These are phyloP conservation scores for Paragorgia papillata DNA, from an alignment of 92 coral and sea anemone genomes.

Conservation along the genomic window DNA sequence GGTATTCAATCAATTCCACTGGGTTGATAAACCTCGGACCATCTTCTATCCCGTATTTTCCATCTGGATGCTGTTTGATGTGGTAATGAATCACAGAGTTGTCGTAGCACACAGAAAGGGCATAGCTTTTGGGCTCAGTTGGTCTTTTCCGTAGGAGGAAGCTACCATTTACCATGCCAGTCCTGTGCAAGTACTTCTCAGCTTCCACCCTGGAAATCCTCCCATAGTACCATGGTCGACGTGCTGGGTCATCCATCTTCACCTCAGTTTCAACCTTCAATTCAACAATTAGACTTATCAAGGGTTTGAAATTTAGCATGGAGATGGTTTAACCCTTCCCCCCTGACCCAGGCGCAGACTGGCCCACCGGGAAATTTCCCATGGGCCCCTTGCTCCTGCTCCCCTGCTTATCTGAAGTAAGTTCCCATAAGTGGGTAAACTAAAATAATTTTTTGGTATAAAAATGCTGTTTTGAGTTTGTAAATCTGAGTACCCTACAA, in stretches of 20 bases:
- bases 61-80: slow-evolving; percentile 88
- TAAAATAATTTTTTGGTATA: no score
- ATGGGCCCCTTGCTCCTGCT: no score
- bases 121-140: slow-evolving; percentile 86
- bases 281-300: no score
- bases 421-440: no score
- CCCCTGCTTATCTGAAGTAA: no score
- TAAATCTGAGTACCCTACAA: no score
- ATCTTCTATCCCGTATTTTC: slow-evolving; percentile 89
- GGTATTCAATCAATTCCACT: slow-evolving; percentile 84
- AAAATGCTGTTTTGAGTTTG: no score
- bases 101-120: slow-evolving; percentile 88
- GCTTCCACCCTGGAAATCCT: slow-evolving; percentile 90
- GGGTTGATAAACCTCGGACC: slow-evolving; percentile 88
- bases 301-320: no score
- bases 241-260: slow-evolving; percentile 44
- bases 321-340: no score
- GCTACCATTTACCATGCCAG: slow-evolving; percentile 76
- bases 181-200: slow-evolving; percentile 67
- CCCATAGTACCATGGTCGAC: slow-evolving; percentile 86
- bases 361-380: no score
- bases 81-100: slow-evolving; percentile 86
- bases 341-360: no score
- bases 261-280: neutral
- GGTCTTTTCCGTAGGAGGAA: slow-evolving; percentile 89